phyloP scores from a whole-genome alignment of 2,113 vertebrate genomes.

The Crotalus horridus region DNA sequence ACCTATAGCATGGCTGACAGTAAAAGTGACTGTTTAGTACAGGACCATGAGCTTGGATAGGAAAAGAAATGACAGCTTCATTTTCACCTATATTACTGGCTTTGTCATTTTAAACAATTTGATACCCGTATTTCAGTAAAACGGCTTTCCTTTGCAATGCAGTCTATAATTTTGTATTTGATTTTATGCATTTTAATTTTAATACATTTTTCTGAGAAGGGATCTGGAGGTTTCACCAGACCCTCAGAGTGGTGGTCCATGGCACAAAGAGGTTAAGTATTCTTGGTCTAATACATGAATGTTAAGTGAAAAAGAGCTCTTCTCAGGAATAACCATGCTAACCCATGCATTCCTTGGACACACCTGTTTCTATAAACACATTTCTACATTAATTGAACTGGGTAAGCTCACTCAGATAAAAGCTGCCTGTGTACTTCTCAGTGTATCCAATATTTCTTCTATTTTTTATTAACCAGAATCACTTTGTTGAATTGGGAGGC shows the following conservation, averaged over 20 bases:
- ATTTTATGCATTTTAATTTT: background rate
- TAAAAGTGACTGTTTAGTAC: background rate
- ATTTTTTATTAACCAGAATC: background rate
- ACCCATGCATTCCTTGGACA: background rate
- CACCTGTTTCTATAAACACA: background rate
- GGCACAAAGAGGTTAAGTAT: background rate
- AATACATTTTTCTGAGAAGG: background rate
- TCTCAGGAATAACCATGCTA: background rate
- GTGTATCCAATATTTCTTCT: background rate
- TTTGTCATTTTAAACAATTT: background rate
- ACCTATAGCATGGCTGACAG: background rate
- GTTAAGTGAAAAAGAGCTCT: background rate
- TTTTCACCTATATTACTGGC: background rate
- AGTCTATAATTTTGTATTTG: background rate
- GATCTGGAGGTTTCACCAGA: background rate
- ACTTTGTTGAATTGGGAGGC: background rate
- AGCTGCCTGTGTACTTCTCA: background rate
- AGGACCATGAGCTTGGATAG: background rate
- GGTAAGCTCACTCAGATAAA: background rate
- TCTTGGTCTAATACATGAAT: background rate
- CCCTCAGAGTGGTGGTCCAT: too few relatives aligned
- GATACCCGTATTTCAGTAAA: background rate
- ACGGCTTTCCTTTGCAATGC: background rate
- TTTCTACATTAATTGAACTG: background rate
- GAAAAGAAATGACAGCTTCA: background rate